Base-by-base conservation (phyloP, 2,888 invertebrate genomes). In the Acronicta alni region DNA sequence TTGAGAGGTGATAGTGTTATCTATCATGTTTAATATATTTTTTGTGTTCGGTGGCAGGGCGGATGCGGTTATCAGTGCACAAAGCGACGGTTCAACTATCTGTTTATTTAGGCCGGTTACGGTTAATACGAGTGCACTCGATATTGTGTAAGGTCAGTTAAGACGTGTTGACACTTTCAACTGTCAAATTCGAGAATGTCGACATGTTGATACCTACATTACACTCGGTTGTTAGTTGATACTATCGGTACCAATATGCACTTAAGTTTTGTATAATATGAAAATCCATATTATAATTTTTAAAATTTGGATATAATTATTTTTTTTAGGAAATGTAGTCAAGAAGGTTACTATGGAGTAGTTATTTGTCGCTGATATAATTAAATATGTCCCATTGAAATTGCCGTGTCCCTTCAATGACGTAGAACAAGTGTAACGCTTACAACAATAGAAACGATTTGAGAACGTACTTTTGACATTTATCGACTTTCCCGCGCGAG, bases 121-220 rank as follows among this genome's bases (percentile, higher is more conserved):
- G 81, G 72, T 71, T 74, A 69, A 70, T 69, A 67, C 73, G 73
- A 77, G 77, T 80, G 84, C 83, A 82, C 72, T 62, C 64, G 78
- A 75, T 81, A 81, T 92, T 92, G 90, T 71, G 90, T 81, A 86
- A 91, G 93, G 93, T 92, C 91, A 90, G 91, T 90, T 82, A 74
- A 77, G 72, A 74, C 80, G 67, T 62, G 62, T 67, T 67, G 70
- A 66, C 64, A 61, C 53, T 64, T 74, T 67, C 60, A 41, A 53
- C 59, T 57, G 73, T 65, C 72, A 53, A 64, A 70, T 57, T 45
- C 17, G 48, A 30, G 30, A 30, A 30, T 30, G 30, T 30, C 30
- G 12, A 30, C 30, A 30, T 12, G 12, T 30, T 30, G 12, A 30
- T 30, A 30, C 8, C 8, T 26, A 26, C n/a, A 51, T 17, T 45